Evolutionary conservation across 1,140 invertebrate genomes (phyloP).

Genomic region (Antheraea mylitta): DNA sequence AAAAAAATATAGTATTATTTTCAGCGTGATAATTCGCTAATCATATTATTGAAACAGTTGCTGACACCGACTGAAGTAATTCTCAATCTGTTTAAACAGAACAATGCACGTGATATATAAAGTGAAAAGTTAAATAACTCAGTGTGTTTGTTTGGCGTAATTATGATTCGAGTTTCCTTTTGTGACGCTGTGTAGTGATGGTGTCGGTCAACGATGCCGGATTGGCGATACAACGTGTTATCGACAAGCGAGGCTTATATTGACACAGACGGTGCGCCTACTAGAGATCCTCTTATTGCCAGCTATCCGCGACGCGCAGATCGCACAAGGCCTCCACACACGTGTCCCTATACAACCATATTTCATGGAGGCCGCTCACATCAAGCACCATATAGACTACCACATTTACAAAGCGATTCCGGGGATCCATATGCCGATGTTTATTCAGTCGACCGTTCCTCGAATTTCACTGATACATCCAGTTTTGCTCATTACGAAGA

Average conservation of each 20-base stretch:
- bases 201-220: conserved; percentile 68
- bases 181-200: conserved; percentile 46
- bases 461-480: conserved; percentile 76
- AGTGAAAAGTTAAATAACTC: conserved; percentile 1
- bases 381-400: conserved; percentile 50
- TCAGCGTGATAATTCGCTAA: neutral
- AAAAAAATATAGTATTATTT: neutral
- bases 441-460: conserved; percentile 73
- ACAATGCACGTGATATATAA: conserved; percentile 40
- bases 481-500: conserved; percentile 77
- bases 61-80: conserved; percentile 47
- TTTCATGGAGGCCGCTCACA: conserved; percentile 58
- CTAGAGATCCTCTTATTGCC: conserved; percentile 58
- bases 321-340: conserved; percentile 57
- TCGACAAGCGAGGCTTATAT: conserved; percentile 76
- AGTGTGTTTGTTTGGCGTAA: conserved; percentile 5
- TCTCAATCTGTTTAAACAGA: conserved; percentile 33
- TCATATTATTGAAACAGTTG: conserved; percentile 45
- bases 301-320: conserved; percentile 68
- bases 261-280: conserved; percentile 48
- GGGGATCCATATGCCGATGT: conserved; percentile 63
- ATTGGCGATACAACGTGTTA: conserved; percentile 78
- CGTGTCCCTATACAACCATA: conserved; percentile 71
- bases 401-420: conserved; percentile 49
- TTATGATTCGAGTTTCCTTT: conserved; percentile 10